phyloP scores from a whole-genome alignment of 2,797 vertebrate genomes.

The Ptychobarbus kaznakovi region DNA sequence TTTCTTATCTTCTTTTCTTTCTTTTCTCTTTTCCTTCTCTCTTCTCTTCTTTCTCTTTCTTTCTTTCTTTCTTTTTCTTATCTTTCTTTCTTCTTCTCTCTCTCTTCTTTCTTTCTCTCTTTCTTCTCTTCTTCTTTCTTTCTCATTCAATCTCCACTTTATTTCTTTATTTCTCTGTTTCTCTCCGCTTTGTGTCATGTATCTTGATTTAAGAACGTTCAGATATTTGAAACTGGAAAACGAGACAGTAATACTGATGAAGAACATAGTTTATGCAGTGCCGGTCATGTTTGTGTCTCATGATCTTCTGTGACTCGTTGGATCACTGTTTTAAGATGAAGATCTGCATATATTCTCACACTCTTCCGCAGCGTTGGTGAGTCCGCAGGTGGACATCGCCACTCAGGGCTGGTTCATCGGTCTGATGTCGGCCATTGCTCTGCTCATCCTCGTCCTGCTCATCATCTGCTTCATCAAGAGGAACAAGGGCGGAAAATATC shows the following conservation, averaged over 20 bases:
- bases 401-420: conserved; percentile 99
- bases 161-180: too few species aligned
- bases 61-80: too few species aligned
- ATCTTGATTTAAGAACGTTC: neutral
- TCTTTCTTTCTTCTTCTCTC: too few species aligned
- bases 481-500: conserved; percentile 98
- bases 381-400: conserved; percentile 95
- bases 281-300: neutral
- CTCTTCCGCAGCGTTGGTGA: conserved; percentile 85
- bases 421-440: conserved; percentile 97
- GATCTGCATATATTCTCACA: neutral
- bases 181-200: neutral
- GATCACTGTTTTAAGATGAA: neutral
- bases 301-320: neutral
- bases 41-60: too few species aligned
- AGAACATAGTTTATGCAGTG: neutral
- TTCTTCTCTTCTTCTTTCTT: too few species aligned
- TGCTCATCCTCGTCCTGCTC: conserved; percentile 95
- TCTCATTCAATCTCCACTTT: too few species aligned
- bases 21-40: too few species aligned
- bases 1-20: too few species aligned
- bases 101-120: too few species aligned
- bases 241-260: neutral
- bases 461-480: conserved; percentile 99
- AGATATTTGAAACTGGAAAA: neutral